Conservation (phyloP, 2,888 invertebrate species). For the Siphonodentalium dalli region DNA sequence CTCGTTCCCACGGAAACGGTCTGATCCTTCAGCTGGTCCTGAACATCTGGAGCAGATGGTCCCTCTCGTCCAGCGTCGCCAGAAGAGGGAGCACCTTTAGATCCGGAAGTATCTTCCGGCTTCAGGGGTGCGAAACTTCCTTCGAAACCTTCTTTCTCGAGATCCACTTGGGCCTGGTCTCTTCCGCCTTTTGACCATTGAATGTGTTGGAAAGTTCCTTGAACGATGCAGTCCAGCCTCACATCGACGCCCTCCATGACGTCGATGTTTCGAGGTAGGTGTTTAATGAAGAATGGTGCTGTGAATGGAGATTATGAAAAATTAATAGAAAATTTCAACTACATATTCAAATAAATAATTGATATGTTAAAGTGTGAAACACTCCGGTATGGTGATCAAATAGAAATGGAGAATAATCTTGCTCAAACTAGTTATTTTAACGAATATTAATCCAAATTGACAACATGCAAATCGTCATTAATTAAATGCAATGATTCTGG, state of each 20-base stretch:
- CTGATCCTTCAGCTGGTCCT: slow-evolving; percentile 16
- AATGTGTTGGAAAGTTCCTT: slow-evolving; percentile 65
- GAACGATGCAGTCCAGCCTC: slow-evolving; percentile 76
- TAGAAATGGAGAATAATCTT: no score
- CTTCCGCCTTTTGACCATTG: slow-evolving; percentile 40
- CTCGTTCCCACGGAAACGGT: slow-evolving; percentile 16
- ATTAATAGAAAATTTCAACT: no score
- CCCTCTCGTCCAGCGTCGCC: slow-evolving; percentile 74
- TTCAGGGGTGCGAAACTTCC: slow-evolving; percentile 44
- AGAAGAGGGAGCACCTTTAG: slow-evolving; percentile 9
- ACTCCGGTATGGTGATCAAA: no score
- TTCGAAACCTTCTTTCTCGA: slow-evolving; percentile 43
- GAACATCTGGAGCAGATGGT: background rate
- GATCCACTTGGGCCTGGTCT: slow-evolving; percentile 33
- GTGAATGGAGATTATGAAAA: slow-evolving; percentile 14
- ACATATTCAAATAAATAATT: no score
- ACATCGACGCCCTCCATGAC: slow-evolving; percentile 57
- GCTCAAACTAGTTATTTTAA: no score
- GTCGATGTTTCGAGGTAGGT: slow-evolving; percentile 52
- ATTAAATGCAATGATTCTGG: no score
- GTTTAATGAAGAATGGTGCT: slow-evolving; percentile 60
- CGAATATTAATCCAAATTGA: no score
- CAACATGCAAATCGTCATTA: no score
- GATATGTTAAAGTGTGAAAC: no score
- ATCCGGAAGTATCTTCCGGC: slow-evolving; percentile 21